These are phyloP conservation scores for Hypocryptadius cinnamomeus DNA, from an alignment of 2,113 vertebrate species.

Conservation along the genomic window DNA sequence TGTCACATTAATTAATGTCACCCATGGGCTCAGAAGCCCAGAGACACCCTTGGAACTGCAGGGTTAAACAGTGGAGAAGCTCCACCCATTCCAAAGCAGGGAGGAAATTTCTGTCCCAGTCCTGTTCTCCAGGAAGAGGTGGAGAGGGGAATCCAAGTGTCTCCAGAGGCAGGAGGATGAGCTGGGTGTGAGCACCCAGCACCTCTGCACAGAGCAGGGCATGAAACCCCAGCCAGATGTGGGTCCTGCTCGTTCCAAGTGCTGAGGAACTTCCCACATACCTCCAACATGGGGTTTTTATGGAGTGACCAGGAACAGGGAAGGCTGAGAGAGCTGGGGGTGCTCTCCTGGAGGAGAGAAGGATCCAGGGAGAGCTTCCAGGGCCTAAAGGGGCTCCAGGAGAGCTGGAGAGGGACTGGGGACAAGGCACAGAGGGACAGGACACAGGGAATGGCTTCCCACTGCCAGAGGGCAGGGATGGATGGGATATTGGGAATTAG, in stretches of 20 bases:
- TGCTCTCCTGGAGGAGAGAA: not conserved
- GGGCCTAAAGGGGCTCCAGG: not conserved
- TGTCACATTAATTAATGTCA: accelerated
- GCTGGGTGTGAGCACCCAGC: not conserved
- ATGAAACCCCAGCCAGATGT: not conserved
- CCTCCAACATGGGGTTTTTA: no score
- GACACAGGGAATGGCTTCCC: not conserved
- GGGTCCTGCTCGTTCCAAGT: not conserved
- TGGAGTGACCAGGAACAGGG: no score
- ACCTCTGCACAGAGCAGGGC: not conserved
- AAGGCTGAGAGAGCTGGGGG: not conserved
- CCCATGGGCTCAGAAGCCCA: not conserved
- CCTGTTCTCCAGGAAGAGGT: not conserved
- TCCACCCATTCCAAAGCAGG: not conserved
- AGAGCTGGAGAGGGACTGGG: not conserved
- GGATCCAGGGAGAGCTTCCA: not conserved
- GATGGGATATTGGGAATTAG: not conserved
- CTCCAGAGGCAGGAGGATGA: not conserved
- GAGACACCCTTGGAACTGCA: not conserved
- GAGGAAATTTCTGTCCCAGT: not conserved
- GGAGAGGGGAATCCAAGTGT: not conserved
- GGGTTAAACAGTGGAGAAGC: not conserved
- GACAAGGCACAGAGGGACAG: not conserved
- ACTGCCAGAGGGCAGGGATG: not conserved
- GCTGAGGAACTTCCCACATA: not conserved